These are phyloP conservation scores for Acronicta aceris DNA, from an alignment of 2,888 invertebrate genomes.

Conservation along the genomic window DNA sequence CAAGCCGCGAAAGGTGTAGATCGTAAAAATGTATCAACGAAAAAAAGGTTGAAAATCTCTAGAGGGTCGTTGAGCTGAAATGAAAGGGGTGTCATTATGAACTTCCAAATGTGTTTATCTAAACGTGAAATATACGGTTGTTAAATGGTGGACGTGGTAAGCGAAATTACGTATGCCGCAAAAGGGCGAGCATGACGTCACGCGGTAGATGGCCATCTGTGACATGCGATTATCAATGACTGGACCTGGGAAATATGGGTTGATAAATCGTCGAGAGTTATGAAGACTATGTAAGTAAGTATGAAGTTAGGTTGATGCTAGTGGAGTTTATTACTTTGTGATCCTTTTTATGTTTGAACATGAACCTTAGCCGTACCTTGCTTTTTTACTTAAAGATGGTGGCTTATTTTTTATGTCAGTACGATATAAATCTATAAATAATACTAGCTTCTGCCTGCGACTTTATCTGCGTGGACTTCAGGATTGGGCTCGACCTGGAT, in stretches of 20 bases:
- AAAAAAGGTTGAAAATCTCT: slow-evolving; percentile 60
- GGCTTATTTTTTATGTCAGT: no score
- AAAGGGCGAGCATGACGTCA: slow-evolving; percentile 31
- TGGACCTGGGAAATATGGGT: slow-evolving; percentile 32
- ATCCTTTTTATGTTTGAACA: no score
- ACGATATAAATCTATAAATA: no score
- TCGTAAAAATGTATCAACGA: slow-evolving; percentile 55
- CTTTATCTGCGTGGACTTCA: no score
- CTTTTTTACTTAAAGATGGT: no score
- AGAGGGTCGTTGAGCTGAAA: slow-evolving; percentile 57
- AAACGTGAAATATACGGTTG: slow-evolving; percentile 61
- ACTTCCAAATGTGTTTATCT: slow-evolving; percentile 65
- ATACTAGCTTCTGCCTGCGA: no score
- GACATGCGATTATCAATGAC: slow-evolving; percentile 37
- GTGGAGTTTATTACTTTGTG: no score
- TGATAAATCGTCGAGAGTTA: slow-evolving; percentile 44
- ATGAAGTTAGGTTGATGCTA: slow-evolving; percentile 11
- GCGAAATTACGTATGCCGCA: slow-evolving; percentile 53
- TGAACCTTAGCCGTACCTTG: no score
- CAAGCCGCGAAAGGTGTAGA: slow-evolving; percentile 43
- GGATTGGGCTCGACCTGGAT: no score
- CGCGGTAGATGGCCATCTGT: slow-evolving; percentile 29
- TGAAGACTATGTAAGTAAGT: slow-evolving; percentile 18
- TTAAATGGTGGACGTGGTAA: slow-evolving; percentile 55
- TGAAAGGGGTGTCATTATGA: slow-evolving; percentile 64